These are phyloP conservation scores for Arge pagana DNA, from an alignment of 2,888 invertebrate genomes.

Conservation along the genomic window DNA sequence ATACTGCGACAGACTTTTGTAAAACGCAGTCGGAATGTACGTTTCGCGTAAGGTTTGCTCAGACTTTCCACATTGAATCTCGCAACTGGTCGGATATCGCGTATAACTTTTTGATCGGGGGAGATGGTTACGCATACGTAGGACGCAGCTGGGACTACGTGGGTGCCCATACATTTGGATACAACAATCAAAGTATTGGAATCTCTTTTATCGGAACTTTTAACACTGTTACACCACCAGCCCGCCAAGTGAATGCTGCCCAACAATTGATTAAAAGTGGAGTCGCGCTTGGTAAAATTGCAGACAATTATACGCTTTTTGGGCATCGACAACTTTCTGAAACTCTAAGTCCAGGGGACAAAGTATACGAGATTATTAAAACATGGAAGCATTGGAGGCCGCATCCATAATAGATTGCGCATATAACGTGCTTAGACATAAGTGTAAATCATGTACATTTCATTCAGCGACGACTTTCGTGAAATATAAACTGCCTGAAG, in stretches of 20 bases:
- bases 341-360: constrained; percentile 36
- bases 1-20: constrained; percentile 18
- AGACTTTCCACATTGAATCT: constrained; percentile 67
- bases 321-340: constrained; percentile 62
- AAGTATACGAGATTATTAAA: constrained; percentile 27
- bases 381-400: constrained; percentile 28
- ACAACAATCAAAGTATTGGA: constrained; percentile 70
- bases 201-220: constrained; percentile 78
- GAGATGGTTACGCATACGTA: constrained; percentile 75
- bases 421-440: too few species aligned
- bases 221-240: constrained; percentile 53
- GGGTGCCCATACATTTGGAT: constrained; percentile 73
- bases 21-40: constrained; percentile 40
- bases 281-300: constrained; percentile 65
- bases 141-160: constrained; percentile 76
- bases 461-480: too few species aligned
- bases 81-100: constrained; percentile 70
- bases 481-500: too few species aligned
- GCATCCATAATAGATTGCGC: too few species aligned
- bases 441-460: too few species aligned
- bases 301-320: constrained; percentile 68
- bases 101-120: constrained; percentile 80
- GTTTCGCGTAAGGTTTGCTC: constrained; percentile 40
- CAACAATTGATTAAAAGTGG: constrained; percentile 67
- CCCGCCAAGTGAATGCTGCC: constrained; percentile 63